Base-by-base conservation (phyloP, 2,888 invertebrate genomes). In the Orthonychiurus folsomi region DNA sequence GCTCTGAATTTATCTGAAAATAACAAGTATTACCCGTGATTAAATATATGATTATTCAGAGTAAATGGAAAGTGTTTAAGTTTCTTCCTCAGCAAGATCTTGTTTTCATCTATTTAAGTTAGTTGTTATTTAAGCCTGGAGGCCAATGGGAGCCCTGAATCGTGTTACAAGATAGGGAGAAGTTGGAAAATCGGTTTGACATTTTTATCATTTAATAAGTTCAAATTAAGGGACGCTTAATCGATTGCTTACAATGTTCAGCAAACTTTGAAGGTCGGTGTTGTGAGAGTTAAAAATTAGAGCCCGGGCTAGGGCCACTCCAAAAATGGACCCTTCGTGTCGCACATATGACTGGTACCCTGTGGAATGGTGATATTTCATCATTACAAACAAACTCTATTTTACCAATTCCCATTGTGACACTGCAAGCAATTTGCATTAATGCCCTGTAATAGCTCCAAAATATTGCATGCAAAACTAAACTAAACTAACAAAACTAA, bases 351-450 rank as follows among this genome's bases (percentile, higher is more conserved):
- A 52, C 24, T 20, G 5, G 52, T 52, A 52, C 24, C 52, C 52
- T 52, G n/a, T 37, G 5, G 15, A 23, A 52, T 21, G 48, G 15
- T 15, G n/a, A 48, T n/a, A 48, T 48, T 15, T 15, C n/a, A 15
- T 48, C 48, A 15, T 15, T 15, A 48, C 48, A 48, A 15, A n/a
- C 48, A 48, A 48, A 15, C n/a, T 48, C 48, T 48, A 48, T 48
- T n/a, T 12, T 48, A 48, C 12, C 15, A n/a, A 15, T 12, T n/a
- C n/a, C 12, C n/a, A 12, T 15, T 15, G 12, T 48, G 12, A 48
- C n/a, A n/a, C 48, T 15, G n/a, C 48, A 12, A 48, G 48, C 48
- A 48, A 48, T 48, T n/a, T 48, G n/a, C n/a, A n/a, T n/a, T n/a
- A n/a, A n/a, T n/a, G n/a, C n/a, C n/a, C n/a, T n/a, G n/a, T n/a